phyloP scores from a whole-genome alignment of 2,888 invertebrate species.

The Drosophila hawaiiensis region DNA sequence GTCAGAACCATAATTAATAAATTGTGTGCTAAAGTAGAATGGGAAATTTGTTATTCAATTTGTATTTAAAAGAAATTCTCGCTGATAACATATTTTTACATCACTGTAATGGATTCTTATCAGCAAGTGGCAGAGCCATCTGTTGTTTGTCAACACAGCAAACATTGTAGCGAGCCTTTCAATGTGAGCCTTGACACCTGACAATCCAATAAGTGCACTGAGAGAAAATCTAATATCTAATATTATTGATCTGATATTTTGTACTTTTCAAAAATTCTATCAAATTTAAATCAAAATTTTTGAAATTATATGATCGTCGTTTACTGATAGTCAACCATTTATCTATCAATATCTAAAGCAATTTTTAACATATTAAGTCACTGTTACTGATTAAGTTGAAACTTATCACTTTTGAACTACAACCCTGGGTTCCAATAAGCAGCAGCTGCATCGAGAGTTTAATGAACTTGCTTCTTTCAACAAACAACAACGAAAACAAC shows the following conservation, averaged over 20 bases:
- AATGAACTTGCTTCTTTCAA: constrained; percentile 20
- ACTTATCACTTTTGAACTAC: neutral
- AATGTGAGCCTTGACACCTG: constrained; percentile 51
- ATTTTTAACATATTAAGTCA: neutral
- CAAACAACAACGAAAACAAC: neutral
- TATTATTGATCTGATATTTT: neutral
- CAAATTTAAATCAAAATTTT: neutral
- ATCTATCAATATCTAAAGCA: neutral
- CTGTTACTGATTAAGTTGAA: constrained; percentile 9
- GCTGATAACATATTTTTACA: constrained; percentile 34
- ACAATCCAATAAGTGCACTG: neutral
- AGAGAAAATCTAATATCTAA: neutral
- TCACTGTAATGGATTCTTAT: constrained; percentile 42
- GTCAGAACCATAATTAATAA: constrained; percentile 68
- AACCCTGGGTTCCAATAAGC: neutral
- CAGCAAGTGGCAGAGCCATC: constrained; percentile 23
- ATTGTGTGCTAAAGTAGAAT: neutral
- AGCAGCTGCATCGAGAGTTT: neutral
- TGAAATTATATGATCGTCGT: neutral
- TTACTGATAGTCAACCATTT: neutral
- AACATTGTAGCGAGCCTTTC: constrained; percentile 6
- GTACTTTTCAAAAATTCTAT: neutral
- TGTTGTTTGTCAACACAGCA: constrained; percentile 15
- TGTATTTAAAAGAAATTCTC: constrained; percentile 12
- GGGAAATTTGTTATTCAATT: neutral